These are phyloP conservation scores for Tuberolachnus salignus DNA, from an alignment of 2,888 invertebrate species.

Conservation along the genomic window DNA sequence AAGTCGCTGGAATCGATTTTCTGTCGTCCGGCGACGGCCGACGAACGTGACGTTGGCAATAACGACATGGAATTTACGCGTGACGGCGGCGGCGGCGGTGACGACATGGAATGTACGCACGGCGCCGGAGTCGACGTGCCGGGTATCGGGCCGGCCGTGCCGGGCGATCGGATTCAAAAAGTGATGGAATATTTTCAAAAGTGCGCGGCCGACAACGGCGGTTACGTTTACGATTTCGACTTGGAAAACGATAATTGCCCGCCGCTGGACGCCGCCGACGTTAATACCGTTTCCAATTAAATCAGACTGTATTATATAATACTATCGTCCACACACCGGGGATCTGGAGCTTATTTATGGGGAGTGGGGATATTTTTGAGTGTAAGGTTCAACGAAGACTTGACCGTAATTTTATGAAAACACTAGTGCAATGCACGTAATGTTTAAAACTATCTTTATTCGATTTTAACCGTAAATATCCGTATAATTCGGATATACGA, in stretches of 20 bases:
- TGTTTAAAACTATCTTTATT: no score
- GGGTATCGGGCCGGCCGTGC: slow-evolving; percentile 21
- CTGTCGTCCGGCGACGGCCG: neutral
- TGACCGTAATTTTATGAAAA: no score
- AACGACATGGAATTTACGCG: neutral
- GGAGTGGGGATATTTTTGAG: no score
- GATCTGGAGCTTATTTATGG: no score
- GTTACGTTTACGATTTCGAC: slow-evolving; percentile 49
- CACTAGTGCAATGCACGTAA: no score
- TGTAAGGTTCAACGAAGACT: no score
- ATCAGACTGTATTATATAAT: no score
- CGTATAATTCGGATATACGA: no score
- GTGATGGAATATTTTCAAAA: slow-evolving; percentile 36
- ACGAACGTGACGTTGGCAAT: neutral
- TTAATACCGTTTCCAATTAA: no score
- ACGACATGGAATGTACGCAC: no score
- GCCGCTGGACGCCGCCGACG: neutral
- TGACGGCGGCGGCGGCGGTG: neutral
- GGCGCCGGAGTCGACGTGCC: slow-evolving; percentile 7
- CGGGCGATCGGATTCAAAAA: slow-evolving; percentile 2
- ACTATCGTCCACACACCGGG: no score
- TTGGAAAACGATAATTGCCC: slow-evolving; percentile 30
- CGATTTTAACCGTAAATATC: no score
- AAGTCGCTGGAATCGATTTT: slow-evolving; percentile 36
- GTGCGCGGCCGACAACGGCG: slow-evolving; percentile 26